Percentiles rank a stretch among this genome's conserved stretches.
Conservation (phyloP, 2,797 vertebrate genomes). For the Jordanella pulchra region DNA sequence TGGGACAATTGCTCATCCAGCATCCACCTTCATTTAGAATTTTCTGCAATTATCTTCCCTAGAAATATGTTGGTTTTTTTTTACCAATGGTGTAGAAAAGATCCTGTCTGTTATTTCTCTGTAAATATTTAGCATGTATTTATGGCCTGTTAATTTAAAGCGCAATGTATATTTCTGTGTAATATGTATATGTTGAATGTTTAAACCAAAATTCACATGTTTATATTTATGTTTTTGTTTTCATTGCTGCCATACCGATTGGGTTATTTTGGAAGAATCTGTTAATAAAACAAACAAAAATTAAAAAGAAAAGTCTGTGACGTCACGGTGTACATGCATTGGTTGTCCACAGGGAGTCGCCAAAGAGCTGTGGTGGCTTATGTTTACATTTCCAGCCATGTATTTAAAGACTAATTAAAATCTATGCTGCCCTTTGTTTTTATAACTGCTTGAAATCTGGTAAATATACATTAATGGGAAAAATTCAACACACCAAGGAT, state of each 20-base stretch:
- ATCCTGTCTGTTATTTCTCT: conserved; percentile 21
- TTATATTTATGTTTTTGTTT: conserved; percentile 50
- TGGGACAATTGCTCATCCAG: conserved; percentile 10
- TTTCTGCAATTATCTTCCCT: conserved; percentile 21
- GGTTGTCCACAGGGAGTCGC: conserved; percentile 1
- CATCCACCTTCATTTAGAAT: neutral
- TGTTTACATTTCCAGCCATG: too few relatives aligned
- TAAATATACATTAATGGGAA: neutral
- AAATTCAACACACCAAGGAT: neutral
- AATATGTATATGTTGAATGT: conserved; percentile 50
- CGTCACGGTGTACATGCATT: neutral
- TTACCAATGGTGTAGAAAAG: neutral
- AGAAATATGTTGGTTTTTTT: conserved; percentile 47
- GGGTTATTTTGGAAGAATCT: conserved; percentile 62
- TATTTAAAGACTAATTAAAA: neutral
- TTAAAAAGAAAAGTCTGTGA: neutral
- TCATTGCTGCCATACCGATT: conserved; percentile 29
- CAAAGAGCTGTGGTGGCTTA: neutral
- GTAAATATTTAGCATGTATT: conserved; percentile 58
- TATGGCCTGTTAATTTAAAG: conserved; percentile 54
- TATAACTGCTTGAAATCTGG: too few relatives aligned
- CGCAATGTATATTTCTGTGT: conserved; percentile 54
- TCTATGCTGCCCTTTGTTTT: neutral
- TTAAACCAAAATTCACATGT: conserved; percentile 16
- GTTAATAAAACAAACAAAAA: conserved; percentile 76